Conservation (phyloP, 1,140 invertebrate species). For the Heliconius hermathena region DNA sequence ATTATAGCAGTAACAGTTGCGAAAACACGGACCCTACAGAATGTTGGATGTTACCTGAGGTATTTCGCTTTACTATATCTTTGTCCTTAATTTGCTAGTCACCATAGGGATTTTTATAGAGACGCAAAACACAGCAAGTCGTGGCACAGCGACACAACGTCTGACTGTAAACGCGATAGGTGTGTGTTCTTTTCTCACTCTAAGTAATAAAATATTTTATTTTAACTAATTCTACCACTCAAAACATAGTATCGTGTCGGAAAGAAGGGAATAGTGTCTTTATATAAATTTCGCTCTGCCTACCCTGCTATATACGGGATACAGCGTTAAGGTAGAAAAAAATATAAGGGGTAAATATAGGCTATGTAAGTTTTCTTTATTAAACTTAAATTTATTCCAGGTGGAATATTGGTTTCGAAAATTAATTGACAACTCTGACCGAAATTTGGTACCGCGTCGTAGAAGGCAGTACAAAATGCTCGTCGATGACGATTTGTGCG, state of each 20-base stretch:
- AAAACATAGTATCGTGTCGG: no score
- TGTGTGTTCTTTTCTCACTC: no score
- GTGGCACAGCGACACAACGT: no score
- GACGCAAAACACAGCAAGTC: no score
- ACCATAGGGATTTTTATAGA: no score
- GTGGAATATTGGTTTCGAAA: constrained; percentile 77
- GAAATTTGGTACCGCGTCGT: constrained; percentile 58
- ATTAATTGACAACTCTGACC: constrained; percentile 65
- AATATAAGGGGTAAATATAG: background rate
- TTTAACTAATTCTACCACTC: no score
- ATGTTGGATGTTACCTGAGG: constrained; percentile 78
- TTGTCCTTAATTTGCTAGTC: no score
- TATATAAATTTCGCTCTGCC: no score
- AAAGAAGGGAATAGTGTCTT: no score
- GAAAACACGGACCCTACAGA: constrained; percentile 72
- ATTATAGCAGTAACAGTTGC: constrained; percentile 60
- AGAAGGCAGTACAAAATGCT: constrained; percentile 66
- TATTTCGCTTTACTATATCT: constrained; percentile 31
- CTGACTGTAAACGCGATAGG: no score
- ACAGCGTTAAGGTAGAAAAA: background rate
- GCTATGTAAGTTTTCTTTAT: background rate
- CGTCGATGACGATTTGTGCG: constrained; percentile 75
- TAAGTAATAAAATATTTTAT: no score
- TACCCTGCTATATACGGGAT: background rate
- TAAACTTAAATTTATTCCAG: constrained; percentile 38